Evolutionary conservation across 2,888 invertebrate species (phyloP).

Genomic region (Apotomis capreana): DNA sequence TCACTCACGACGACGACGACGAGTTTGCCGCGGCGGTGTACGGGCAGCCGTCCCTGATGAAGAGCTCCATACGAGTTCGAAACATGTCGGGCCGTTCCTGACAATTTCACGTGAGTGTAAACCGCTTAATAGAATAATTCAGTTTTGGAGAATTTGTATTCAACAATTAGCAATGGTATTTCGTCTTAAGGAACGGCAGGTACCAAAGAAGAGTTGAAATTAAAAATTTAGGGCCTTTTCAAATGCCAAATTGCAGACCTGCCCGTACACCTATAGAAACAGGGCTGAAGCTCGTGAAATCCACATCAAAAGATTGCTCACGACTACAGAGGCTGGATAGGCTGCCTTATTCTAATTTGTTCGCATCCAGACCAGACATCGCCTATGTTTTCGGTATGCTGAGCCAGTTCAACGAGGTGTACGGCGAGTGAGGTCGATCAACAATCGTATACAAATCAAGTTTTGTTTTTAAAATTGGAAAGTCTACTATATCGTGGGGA

Average conservation of each 20-base stretch:
- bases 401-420: constrained; percentile 6
- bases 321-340: neutral
- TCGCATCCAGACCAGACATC: neutral
- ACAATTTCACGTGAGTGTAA: too few species aligned
- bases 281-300: neutral
- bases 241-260: neutral
- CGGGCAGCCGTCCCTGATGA: too few species aligned
- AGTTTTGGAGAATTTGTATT: too few species aligned
- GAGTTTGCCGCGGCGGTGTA: too few species aligned
- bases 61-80: too few species aligned
- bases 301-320: neutral
- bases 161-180: too few species aligned
- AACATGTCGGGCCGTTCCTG: too few species aligned
- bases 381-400: neutral
- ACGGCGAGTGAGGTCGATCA: neutral
- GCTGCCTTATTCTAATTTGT: constrained; percentile 7
- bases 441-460: constrained; percentile 1
- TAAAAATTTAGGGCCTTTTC: neutral
- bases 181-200: too few species aligned
- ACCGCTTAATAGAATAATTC: too few species aligned
- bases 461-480: constrained; percentile 6
- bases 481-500: neutral
- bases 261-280: neutral
- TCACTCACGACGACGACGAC: too few species aligned
- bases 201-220: too few species aligned